phyloP scores from a whole-genome alignment of 2,797 vertebrate genomes.

The Acropternis orthonyx region DNA sequence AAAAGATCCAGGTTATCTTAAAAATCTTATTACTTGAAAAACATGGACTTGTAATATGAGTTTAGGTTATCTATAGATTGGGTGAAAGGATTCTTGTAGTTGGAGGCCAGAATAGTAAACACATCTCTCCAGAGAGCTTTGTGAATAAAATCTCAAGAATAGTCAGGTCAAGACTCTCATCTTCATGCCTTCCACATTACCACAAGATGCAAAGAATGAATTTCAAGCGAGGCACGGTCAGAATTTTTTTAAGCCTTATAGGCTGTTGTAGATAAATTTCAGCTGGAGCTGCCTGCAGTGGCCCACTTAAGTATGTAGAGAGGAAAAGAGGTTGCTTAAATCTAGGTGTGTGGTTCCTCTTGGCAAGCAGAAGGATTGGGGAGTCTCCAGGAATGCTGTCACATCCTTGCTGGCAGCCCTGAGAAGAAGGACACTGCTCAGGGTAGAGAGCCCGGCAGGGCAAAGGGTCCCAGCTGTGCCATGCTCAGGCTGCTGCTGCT shows the following conservation, averaged over 20 bases:
- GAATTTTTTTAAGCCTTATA: background rate
- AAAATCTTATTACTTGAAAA: background rate
- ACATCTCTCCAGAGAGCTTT: background rate
- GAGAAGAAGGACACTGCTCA: accelerated
- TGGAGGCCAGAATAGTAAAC: background rate
- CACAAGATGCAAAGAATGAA: background rate
- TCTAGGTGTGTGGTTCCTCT: background rate
- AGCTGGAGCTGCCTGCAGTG: background rate
- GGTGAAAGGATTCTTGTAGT: background rate
- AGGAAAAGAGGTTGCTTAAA: background rate
- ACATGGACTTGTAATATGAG: background rate
- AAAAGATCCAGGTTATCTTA: background rate
- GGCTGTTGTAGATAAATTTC: background rate
- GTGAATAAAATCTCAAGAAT: background rate
- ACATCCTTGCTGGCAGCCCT: accelerated
- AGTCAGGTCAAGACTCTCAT: background rate
- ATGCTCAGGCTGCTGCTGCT: background rate
- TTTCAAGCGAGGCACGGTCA: background rate
- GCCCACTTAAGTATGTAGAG: background rate
- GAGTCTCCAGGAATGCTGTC: accelerated
- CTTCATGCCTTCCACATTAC: background rate
- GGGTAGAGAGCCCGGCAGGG: accelerated
- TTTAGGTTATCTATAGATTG: background rate
- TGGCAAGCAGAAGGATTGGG: background rate
- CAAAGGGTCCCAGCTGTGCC: background rate